A percentile compares a stretch with the other conserved stretches of the same genome.
Evolutionary conservation across 2,113 vertebrate species (phyloP).

Genomic region (Dolichallabes microphthalmus): DNA sequence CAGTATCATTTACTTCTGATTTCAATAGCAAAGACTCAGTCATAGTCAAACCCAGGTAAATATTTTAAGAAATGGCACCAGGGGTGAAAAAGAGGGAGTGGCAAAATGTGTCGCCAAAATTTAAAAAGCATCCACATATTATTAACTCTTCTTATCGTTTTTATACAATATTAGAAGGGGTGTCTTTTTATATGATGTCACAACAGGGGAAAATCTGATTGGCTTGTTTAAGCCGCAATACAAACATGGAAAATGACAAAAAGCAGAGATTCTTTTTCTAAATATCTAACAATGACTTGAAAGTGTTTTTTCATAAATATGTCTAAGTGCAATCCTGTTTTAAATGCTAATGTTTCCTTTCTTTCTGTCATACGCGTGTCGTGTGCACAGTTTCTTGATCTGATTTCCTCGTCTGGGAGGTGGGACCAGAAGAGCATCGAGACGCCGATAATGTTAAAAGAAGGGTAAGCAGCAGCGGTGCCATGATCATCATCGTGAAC

Average conservation of each 20-base stretch:
- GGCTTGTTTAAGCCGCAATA: no score
- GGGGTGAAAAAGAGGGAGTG: neutral
- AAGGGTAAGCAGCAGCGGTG: conserved; percentile 78
- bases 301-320: no score
- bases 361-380: no score
- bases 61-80: neutral
- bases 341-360: neutral
- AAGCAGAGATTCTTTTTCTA: no score
- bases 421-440: conserved; percentile 95
- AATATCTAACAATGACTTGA: no score
- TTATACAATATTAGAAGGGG: no score
- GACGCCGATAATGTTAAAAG: conserved; percentile 95
- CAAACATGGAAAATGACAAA: no score
- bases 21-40: neutral
- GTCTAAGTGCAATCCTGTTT: neutral
- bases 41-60: neutral
- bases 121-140: neutral
- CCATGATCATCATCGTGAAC: conserved; percentile 24
- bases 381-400: conserved; percentile 94
- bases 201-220: no score
- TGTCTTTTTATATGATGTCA: no score
- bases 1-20: neutral
- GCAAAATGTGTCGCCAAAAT: neutral
- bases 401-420: conserved; percentile 96
- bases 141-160: neutral